Evolutionary conservation across 2,797 vertebrate species (phyloP).

Genomic region (Peromyscus nudipes): DNA sequence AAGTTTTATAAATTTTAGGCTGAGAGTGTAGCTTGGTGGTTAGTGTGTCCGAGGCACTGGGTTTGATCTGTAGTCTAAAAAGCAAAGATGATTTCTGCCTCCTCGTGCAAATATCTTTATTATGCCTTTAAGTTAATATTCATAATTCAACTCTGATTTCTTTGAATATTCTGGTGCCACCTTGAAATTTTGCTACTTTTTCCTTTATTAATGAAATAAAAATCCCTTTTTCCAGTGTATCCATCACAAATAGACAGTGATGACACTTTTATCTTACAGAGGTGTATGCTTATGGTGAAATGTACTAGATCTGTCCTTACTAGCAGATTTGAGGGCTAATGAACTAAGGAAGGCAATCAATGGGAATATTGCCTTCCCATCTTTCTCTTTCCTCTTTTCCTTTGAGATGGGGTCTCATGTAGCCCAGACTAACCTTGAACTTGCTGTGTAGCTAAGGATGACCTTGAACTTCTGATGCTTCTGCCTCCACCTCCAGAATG

Average conservation of each 20-base stretch:
- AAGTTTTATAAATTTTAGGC: constrained; percentile 44
- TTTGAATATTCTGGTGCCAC: constrained; percentile 47
- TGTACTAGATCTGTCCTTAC: constrained; percentile 36
- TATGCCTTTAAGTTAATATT: constrained; percentile 31
- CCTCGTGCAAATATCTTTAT: background rate
- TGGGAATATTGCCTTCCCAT: background rate
- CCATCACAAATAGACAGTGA: background rate
- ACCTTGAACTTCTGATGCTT: background rate
- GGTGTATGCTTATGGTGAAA: background rate
- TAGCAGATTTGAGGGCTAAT: background rate
- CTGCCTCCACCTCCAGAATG: background rate
- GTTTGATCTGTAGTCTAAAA: background rate
- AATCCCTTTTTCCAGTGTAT: constrained; percentile 14
- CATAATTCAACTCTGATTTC: constrained; percentile 43
- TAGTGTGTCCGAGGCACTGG: background rate
- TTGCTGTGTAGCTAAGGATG: background rate
- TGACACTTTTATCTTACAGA: constrained; percentile 43
- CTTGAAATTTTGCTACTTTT: constrained; percentile 49
- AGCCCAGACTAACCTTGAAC: background rate
- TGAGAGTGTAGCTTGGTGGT: background rate
- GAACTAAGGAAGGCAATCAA: background rate
- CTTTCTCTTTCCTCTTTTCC: background rate
- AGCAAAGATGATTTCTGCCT: background rate
- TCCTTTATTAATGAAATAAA: constrained; percentile 21
- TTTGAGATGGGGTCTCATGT: background rate